phyloP scores from a whole-genome alignment of 2,888 invertebrate genomes.

The Latrodectus elegans region DNA sequence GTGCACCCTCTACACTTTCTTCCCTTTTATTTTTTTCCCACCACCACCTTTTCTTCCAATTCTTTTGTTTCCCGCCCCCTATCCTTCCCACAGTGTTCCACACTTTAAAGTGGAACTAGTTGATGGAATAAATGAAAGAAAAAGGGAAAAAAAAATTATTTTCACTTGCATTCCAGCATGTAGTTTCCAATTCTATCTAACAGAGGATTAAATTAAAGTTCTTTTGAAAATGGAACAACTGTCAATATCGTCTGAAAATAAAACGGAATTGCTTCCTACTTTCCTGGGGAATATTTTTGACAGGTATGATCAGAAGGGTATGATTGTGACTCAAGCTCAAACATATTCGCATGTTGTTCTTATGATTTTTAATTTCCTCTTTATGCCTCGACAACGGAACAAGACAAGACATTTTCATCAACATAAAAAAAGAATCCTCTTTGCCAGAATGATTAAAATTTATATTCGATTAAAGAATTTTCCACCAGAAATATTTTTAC shows the following conservation, averaged over 20 bases:
- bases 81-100: neutral
- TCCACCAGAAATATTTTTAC: too few species aligned
- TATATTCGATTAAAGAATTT: too few species aligned
- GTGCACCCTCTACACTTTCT: conserved; percentile 32
- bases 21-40: conserved; percentile 11
- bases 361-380: conserved; percentile 33
- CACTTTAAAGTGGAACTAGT: conserved; percentile 6
- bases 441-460: neutral
- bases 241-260: conserved; percentile 30
- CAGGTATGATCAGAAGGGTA: conserved; percentile 16
- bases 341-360: conserved; percentile 6
- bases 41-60: conserved; percentile 13
- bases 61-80: conserved; percentile 38
- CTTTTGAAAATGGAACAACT: conserved; percentile 49
- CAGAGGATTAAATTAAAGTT: conserved; percentile 55
- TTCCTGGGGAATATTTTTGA: conserved; percentile 15
- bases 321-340: conserved; percentile 6
- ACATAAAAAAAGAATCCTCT: neutral
- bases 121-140: conserved; percentile 25
- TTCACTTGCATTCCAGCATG: conserved; percentile 16
- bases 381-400: neutral
- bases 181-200: conserved; percentile 31
- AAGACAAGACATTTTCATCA: neutral
- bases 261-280: conserved; percentile 28
- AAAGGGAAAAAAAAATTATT: conserved; percentile 11